A percentile compares a stretch with the other conserved stretches of the same genome.
Evolutionary conservation across 1,140 invertebrate species (phyloP).

Genomic region (Ceratosolen solmsi): DNA sequence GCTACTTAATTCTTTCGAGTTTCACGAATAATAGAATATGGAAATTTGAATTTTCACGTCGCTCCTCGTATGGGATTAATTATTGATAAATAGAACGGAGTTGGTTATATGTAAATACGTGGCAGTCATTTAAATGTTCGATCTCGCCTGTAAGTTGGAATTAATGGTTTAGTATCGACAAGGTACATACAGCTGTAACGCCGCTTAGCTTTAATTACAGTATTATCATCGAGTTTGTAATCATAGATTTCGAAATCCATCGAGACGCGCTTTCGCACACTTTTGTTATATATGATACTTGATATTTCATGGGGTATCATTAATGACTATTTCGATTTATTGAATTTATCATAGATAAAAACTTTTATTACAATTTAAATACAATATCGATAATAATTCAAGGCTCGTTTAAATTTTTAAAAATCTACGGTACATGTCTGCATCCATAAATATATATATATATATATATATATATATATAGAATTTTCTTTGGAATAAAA

Average conservation of each 20-base stretch:
- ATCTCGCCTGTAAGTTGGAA: not conserved
- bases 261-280: not conserved
- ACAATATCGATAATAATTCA: no score
- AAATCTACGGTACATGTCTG: no score
- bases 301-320: no score
- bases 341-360: no score
- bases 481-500: no score
- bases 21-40: not conserved
- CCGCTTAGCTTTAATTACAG: not conserved
- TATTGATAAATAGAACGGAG: not conserved
- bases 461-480: no score
- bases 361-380: no score
- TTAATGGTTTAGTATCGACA: not conserved
- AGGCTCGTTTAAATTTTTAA: no score
- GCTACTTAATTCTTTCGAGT: not conserved
- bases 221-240: not conserved
- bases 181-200: slow-evolving; percentile 2
- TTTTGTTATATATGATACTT: no score
- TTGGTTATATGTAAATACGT: not conserved
- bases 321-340: no score
- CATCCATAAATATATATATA: no score
- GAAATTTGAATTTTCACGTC: not conserved
- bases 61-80: no score
- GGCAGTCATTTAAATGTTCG: not conserved
- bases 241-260: not conserved